A percentile compares a stretch with the other conserved stretches of the same genome.
Evolutionary conservation across 2,797 vertebrate species (phyloP).

Genomic region (Columba guinea): DNA sequence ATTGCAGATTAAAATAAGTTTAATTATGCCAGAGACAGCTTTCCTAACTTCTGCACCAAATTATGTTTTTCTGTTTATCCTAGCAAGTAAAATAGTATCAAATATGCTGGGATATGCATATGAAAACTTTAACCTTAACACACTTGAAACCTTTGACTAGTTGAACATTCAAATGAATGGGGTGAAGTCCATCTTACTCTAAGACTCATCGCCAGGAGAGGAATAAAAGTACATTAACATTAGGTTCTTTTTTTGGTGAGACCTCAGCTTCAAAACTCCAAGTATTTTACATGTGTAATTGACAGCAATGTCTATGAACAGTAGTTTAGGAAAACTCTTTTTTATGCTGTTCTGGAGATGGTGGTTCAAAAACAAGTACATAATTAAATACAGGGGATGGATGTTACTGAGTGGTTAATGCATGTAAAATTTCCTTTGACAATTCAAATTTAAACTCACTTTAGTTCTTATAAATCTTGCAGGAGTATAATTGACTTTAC

Average conservation of each 20-base stretch:
- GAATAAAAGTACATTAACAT: background rate
- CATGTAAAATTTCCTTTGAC: constrained; percentile 80
- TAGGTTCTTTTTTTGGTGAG: background rate
- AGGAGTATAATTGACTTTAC: constrained; percentile 79
- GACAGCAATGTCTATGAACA: constrained; percentile 18
- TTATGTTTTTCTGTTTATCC: background rate
- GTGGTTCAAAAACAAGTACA: constrained; percentile 69
- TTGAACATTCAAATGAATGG: background rate
- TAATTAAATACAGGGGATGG: constrained; percentile 80
- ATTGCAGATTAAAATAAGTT: background rate
- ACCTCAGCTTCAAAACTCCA: background rate
- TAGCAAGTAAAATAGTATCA: background rate
- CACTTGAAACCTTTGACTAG: background rate
- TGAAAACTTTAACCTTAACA: background rate
- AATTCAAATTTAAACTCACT: constrained; percentile 80
- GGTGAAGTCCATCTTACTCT: background rate
- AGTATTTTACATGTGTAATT: constrained; percentile 43
- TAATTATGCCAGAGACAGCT: background rate
- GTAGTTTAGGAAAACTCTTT: constrained; percentile 14
- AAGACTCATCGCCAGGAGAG: background rate
- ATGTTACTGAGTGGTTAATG: constrained; percentile 76
- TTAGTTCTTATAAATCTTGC: constrained; percentile 83
- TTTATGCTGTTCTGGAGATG: constrained; percentile 50
- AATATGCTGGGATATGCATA: background rate
- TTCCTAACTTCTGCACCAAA: background rate